Evolutionary conservation across 2,113 vertebrate species (phyloP).

Genomic region (Phocoena sinus): DNA sequence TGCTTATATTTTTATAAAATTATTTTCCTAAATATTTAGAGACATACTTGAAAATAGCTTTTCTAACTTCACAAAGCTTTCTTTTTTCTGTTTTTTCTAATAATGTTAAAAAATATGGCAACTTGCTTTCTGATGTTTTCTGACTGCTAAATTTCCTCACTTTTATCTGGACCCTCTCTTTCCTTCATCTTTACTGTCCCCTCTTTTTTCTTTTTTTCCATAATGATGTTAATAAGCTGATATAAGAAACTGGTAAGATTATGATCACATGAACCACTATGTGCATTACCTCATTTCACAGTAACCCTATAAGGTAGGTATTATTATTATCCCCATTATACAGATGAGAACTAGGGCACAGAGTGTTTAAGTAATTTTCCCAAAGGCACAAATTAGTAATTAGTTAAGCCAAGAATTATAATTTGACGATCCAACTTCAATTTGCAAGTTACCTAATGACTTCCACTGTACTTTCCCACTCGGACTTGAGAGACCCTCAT

Average conservation of each 20-base stretch:
- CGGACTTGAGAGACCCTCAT: no score
- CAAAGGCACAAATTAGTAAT: neutral
- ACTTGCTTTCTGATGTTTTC: neutral
- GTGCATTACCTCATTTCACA: neutral
- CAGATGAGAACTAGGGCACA: neutral
- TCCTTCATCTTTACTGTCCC: neutral
- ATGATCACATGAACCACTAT: neutral
- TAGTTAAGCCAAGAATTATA: neutral
- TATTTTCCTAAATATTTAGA: neutral
- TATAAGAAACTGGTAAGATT: neutral
- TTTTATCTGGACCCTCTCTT: neutral
- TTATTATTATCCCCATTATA: neutral
- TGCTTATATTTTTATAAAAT: neutral
- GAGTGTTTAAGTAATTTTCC: neutral
- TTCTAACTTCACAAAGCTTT: neutral
- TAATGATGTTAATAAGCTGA: neutral
- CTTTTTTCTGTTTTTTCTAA: neutral
- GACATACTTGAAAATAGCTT: neutral
- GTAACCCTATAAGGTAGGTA: neutral
- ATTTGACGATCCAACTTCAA: neutral
- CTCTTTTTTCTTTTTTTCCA: neutral
- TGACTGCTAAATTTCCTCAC: neutral
- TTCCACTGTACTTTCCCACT: neutral
- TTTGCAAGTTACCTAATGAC: neutral
- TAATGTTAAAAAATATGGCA: neutral